Conservation (phyloP, 2,113 vertebrate genomes). For the Brevimyrus niger region DNA sequence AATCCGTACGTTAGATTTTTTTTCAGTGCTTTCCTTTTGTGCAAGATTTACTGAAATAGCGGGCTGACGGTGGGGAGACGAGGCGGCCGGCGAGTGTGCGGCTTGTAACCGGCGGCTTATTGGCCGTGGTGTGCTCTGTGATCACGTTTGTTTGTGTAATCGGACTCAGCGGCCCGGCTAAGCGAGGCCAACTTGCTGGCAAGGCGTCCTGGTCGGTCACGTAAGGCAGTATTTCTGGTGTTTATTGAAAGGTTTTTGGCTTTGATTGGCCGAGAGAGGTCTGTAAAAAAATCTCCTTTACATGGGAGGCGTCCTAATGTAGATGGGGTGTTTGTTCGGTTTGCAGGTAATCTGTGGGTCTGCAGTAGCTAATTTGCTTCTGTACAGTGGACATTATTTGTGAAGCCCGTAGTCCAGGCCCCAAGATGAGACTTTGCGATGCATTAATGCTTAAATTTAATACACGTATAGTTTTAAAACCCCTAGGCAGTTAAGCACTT, state of each 20-base stretch:
- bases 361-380: neutral
- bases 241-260: neutral
- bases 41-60: neutral
- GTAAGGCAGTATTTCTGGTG: neutral
- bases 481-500: neutral
- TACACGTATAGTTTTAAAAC: neutral
- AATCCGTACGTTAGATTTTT: neutral
- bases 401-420: neutral
- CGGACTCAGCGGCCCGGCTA: neutral
- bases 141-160: neutral
- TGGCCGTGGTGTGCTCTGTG: neutral
- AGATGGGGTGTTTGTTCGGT: neutral
- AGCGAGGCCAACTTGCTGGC: neutral
- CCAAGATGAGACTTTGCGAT: neutral
- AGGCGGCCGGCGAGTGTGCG: neutral
- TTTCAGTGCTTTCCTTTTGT: neutral
- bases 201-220: neutral
- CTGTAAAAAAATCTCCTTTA: neutral
- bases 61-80: neutral
- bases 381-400: neutral
- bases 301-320: neutral
- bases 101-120: neutral
- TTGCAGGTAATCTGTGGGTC: neutral
- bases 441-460: neutral
- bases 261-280: neutral